These are phyloP conservation scores for Ophioninae sp. DNA, from an alignment of 2,888 invertebrate species.

Conservation along the genomic window DNA sequence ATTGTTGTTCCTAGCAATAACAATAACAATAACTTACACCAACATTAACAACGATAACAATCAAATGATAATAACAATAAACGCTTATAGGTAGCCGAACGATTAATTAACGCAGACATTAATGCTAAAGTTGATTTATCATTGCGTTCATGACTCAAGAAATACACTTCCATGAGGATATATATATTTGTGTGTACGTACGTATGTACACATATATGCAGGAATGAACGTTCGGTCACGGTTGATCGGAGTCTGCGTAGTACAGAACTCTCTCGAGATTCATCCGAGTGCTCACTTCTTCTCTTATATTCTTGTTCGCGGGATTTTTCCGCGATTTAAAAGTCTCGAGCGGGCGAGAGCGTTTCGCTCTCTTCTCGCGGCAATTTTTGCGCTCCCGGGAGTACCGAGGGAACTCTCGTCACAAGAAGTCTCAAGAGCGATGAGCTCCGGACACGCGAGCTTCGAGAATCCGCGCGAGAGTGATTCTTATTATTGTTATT, in stretches of 20 bases:
- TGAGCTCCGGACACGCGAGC: constrained; percentile 59
- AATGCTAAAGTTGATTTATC: constrained; percentile 67
- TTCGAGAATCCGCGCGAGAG: constrained; percentile 28
- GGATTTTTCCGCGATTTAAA: constrained; percentile 22
- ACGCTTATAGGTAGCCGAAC: constrained; percentile 58
- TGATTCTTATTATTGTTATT: constrained; percentile 31
- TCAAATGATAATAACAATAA: constrained; percentile 11
- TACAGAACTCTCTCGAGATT: not conserved
- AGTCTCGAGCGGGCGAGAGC: not conserved
- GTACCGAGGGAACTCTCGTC: constrained; percentile 16
- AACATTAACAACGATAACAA: not conserved
- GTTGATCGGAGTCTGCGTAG: constrained; percentile 18
- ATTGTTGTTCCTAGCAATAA: not conserved
- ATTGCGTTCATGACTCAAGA: constrained; percentile 61
- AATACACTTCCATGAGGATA: constrained; percentile 8
- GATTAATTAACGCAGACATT: constrained; percentile 68
- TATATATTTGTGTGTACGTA: not conserved
- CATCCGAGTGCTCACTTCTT: not conserved
- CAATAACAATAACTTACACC: constrained; percentile 14
- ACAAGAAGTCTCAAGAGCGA: constrained; percentile 42
- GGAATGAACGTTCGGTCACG: not conserved
- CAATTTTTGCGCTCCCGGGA: constrained; percentile 5
- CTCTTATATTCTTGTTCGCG: not conserved
- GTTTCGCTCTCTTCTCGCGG: not conserved
- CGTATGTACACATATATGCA: not conserved